These are phyloP conservation scores for Drosophila elegans DNA, from an alignment of 1,140 invertebrate species.

Conservation along the genomic window DNA sequence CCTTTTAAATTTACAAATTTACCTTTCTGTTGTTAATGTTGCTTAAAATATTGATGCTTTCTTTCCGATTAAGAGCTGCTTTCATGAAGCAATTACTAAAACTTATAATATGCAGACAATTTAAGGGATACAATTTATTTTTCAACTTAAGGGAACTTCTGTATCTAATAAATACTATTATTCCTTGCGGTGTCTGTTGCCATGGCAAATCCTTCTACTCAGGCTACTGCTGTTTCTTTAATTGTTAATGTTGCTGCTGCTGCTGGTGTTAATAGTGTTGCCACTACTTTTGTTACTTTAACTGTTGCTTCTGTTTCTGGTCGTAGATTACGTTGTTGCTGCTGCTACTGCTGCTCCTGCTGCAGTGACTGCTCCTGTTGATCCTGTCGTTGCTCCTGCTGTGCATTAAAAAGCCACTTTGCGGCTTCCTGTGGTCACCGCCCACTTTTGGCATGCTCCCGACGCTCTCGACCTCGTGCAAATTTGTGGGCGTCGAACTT, in stretches of 20 bases:
- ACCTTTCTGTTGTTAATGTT: background rate
- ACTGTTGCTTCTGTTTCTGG: constrained; percentile 22
- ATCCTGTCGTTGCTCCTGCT: constrained; percentile 51
- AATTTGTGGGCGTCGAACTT: constrained; percentile 70
- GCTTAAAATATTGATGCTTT: background rate
- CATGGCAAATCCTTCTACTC: background rate
- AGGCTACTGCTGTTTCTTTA: constrained; percentile 13
- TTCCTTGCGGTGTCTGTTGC: background rate
- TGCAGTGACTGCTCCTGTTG: constrained; percentile 9
- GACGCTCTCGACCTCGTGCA: constrained; percentile 43
- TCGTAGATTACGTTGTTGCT: constrained; percentile 13
- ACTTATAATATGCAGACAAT: too few relatives aligned
- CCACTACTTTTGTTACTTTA: constrained; percentile 14
- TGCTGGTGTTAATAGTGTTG: constrained; percentile 17
- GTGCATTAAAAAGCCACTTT: constrained; percentile 82
- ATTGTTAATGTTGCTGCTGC: constrained; percentile 8
- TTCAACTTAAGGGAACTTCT: too few relatives aligned
- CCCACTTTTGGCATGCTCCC: constrained; percentile 56
- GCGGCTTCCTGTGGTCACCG: constrained; percentile 77
- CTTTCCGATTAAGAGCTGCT: too few relatives aligned
- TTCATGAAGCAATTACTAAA: too few relatives aligned
- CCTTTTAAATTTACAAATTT: too few relatives aligned
- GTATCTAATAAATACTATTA: background rate
- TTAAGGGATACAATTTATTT: too few relatives aligned
- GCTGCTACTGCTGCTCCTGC: constrained; percentile 3